Evolutionary conservation across 2,888 invertebrate species (phyloP).

Genomic region (Diaprepes abbreviatus): DNA sequence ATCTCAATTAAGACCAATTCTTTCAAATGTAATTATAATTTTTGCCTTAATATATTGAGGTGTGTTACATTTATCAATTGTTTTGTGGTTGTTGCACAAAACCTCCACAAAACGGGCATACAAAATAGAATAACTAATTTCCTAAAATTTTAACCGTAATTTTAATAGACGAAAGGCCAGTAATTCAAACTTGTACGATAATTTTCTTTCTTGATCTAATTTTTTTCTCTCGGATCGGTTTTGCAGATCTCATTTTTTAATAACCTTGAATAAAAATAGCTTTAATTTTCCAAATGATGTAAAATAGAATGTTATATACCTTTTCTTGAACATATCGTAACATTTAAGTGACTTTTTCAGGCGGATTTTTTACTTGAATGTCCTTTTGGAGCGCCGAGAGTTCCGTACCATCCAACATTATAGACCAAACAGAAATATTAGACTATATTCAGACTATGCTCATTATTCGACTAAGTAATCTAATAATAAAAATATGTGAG

Average conservation of each 20-base stretch:
- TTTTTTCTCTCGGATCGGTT: conserved; percentile 6
- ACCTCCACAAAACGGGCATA: conserved; percentile 8
- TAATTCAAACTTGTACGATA: conserved; percentile 25
- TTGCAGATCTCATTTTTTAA: conserved; percentile 28
- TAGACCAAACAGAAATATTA: no score
- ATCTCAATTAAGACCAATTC: no score
- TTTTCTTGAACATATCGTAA: conserved; percentile 64
- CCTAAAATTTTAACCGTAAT: conserved; percentile 2
- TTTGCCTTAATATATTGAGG: no score
- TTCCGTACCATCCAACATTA: no score
- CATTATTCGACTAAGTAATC: no score
- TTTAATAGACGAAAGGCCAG: conserved; percentile 30
- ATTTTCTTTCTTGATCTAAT: neutral
- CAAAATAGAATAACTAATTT: neutral
- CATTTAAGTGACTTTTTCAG: conserved; percentile 57
- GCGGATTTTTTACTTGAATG: neutral
- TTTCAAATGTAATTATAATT: no score
- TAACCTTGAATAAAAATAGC: conserved; percentile 53
- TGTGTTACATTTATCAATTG: no score
- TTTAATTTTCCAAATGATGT: conserved; percentile 62
- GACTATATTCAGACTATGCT: no score
- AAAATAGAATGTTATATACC: conserved; percentile 54
- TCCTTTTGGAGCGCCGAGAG: no score
- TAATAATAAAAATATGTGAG: no score
- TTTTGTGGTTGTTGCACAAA: conserved; percentile 8